Base-by-base conservation (phyloP, 2,888 invertebrate species). In the Ecdyonurus torrentis region DNA sequence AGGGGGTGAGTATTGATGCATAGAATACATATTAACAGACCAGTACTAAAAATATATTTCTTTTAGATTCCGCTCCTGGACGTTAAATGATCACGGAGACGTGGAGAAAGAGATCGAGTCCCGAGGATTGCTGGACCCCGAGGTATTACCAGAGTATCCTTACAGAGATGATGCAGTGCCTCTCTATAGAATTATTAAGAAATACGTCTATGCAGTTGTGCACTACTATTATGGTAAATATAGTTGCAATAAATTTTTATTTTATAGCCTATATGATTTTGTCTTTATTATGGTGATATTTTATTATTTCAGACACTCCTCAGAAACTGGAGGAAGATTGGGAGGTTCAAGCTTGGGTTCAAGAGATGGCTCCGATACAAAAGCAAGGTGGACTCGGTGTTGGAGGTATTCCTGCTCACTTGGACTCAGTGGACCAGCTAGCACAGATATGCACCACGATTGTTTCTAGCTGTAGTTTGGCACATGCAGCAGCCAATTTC, bases 161-260 rank as follows among this genome's bases (percentile, higher is more conserved):
- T 77, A 76, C 71, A 68, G 77, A 64, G 76, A 77, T 64, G 77
- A 78, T 68, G 77, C 75, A 1, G 62, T 75, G 23, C 67, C 73
- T 1, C 65, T 77, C 25, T 74, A 74, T 66, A 65, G 72, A n/a
- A 72, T 73, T 52, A 75, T 78, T 59, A 69, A 72, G 55, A 71
- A 68, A 64, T 78, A 77, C 67, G 75, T 76, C 58, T 69, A 67
- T 23, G 71, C 72, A 66, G 71, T 76, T 64, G 71, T 77, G 7
- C 69, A 72, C 3, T 68, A 74, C 22, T 74, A 74, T 67, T 77
- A 77, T 66, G 73, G 76, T 77, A 69, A 69, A 70, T 7, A n/a
- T n/a, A n/a, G n/a, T n/a, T n/a, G n/a, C n/a, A n/a, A n/a, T n/a
- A n/a, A n/a, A n/a, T n/a, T n/a, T 58, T n/a, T 20, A 23, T 20